Evolutionary conservation across 1,140 invertebrate genomes (phyloP), one percentile per base, ranked within the genome.

Genomic region (Chelonus insularis): DNA sequence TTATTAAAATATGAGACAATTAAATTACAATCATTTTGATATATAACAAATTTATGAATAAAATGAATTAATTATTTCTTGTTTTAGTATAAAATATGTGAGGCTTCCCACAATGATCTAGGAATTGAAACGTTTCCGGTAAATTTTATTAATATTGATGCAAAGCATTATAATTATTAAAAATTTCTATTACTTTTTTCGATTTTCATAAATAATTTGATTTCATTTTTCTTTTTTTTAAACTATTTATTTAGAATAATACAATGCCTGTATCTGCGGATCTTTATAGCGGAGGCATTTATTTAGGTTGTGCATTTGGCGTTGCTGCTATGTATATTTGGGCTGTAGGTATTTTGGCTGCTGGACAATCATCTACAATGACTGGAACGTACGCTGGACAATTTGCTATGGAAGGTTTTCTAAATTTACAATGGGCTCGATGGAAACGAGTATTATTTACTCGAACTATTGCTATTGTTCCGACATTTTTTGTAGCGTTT

Each of bases 301-400:
- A 90, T 70, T 81, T 96, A 1, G 93, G 93, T 11, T 95, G 93
- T 75, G 81, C 88, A 56, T 96, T 92, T 78, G 93, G 94, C 4
- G 72, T 85, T 1, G 83, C 84, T 1, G 91, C 92, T 4, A 89
- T 95, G 86, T 92, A 93, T 69, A 92, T 96, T 67, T 96, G 94
- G 94, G 93, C 89, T 1, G 82, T 96, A 39, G 94, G 94, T 55
- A 94, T 96, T 71, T 80, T 96, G 61, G 94, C 94, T 45, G 92
- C 93, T 63, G 94, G 94, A 36, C 93, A 96, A 76, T 92, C 90
- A 68, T 94, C 92, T 11, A 96, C 94, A 1, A 96, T 94, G 91
- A 93, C 92, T 1, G 89, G 89, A 21, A 91, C 89, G 2, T 91
- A 91, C 71, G 86, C 88, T 4, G 89, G 89, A 2, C 89, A 91